These are phyloP conservation scores for Mythimna albipuncta DNA, from an alignment of 2,888 invertebrate genomes.

Conservation along the genomic window DNA sequence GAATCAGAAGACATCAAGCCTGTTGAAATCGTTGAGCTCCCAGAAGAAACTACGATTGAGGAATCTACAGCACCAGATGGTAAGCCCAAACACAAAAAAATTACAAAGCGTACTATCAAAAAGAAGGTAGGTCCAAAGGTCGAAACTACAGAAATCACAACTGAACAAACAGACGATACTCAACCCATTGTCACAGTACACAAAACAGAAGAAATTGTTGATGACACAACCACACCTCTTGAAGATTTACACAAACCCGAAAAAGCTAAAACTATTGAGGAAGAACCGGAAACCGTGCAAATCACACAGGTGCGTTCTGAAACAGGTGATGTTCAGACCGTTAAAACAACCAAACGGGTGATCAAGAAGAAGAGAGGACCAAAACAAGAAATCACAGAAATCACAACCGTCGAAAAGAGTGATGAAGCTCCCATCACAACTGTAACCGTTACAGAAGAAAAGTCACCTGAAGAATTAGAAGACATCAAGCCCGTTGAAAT, in stretches of 20 bases:
- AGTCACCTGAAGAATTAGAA: constrained; percentile 39
- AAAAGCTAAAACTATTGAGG: not conserved
- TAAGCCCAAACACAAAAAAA: constrained; percentile 66
- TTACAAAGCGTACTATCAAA: constrained; percentile 64
- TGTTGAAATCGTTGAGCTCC: constrained; percentile 5
- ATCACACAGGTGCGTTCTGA: constrained; percentile 28
- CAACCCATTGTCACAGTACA: constrained; percentile 11
- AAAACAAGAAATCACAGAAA: constrained; percentile 54
- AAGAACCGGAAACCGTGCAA: not conserved
- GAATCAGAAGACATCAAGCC: constrained; percentile 41
- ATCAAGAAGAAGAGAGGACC: constrained; percentile 48
- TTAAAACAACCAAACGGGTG: constrained; percentile 60
- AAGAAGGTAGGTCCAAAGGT: constrained; percentile 69
- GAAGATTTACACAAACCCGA: not conserved
- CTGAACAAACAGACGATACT: constrained; percentile 57
- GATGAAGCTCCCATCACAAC: constrained; percentile 52
- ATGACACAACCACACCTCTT: not conserved
- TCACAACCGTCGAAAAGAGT: constrained; percentile 55
- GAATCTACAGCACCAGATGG: constrained; percentile 21
- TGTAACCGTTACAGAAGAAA: constrained; percentile 30
- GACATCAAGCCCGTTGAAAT: constrained; percentile 46
- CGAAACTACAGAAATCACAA: constrained; percentile 63
- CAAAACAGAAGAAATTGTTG: constrained; percentile 11
- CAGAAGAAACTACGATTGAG: constrained; percentile 15
- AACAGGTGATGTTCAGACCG: constrained; percentile 67